These are phyloP conservation scores for Pampusana beccarii DNA, from an alignment of 2,113 vertebrate species.

Conservation along the genomic window DNA sequence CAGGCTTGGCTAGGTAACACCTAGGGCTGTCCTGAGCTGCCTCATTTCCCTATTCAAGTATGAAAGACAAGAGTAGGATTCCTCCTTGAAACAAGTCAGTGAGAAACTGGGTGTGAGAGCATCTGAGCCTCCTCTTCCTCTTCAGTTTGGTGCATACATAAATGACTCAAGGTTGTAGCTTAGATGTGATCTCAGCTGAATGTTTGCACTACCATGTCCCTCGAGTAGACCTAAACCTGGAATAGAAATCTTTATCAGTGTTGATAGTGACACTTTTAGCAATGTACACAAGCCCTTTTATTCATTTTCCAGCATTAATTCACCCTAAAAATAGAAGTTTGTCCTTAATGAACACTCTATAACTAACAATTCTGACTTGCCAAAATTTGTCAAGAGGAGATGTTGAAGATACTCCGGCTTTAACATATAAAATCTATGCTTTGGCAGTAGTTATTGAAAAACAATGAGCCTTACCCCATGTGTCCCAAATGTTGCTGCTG, in stretches of 20 bases:
- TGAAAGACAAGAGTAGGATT: neutral
- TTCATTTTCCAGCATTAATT: neutral
- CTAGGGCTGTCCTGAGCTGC: fast-evolving
- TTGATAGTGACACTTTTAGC: neutral
- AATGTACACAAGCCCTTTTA: neutral
- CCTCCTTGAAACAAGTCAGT: neutral
- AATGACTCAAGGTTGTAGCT: neutral
- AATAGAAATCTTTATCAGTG: neutral
- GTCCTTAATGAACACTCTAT: neutral
- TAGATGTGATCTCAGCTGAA: neutral
- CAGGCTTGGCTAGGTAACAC: neutral
- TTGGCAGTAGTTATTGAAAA: neutral
- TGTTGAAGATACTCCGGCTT: neutral
- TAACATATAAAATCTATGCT: neutral
- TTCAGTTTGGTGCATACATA: neutral
- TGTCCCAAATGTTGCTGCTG: neutral
- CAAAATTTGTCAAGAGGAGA: neutral
- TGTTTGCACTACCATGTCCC: neutral
- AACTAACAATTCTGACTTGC: neutral
- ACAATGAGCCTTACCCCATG: neutral
- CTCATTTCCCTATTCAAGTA: neutral
- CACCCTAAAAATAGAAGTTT: neutral
- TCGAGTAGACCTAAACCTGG: neutral
- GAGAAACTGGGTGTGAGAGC: neutral
- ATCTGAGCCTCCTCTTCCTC: neutral